phyloP scores from a whole-genome alignment of 2,888 invertebrate genomes.

The Helleia helle region DNA sequence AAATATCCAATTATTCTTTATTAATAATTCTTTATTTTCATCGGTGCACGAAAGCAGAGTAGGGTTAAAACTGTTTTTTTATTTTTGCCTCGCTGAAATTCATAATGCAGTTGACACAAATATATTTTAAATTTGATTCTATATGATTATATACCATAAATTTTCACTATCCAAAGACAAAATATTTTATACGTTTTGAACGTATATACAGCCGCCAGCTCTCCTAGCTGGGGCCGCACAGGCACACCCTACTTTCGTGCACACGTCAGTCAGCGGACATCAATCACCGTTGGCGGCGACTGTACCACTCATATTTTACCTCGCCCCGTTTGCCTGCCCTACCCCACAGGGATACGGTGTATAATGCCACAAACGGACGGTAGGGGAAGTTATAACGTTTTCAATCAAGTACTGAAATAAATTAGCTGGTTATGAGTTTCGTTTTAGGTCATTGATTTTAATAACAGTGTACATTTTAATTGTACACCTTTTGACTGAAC shows the following conservation, averaged over 20 bases:
- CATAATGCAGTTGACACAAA: no score
- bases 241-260: constrained; percentile 53
- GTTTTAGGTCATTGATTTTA: constrained; percentile 23
- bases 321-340: constrained; percentile 26
- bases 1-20: no score
- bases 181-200: background rate
- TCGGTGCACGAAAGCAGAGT: no score
- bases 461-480: no score
- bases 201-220: constrained; percentile 13
- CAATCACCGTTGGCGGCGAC: constrained; percentile 64
- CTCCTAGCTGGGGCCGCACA: constrained; percentile 15
- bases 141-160: no score
- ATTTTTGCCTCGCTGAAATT: no score
- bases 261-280: constrained; percentile 62
- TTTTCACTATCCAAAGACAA: no score
- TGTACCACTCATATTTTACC: constrained; percentile 64
- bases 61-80: no score
- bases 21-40: no score
- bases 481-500: no score
- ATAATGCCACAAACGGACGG: constrained; percentile 22
- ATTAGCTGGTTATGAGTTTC: constrained; percentile 30
- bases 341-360: constrained; percentile 30
- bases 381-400: constrained; percentile 34
- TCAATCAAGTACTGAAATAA: constrained; percentile 52
- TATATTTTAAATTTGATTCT: no score